phyloP scores from a whole-genome alignment of 2,888 invertebrate genomes.

The Dolichomitus sp. region DNA sequence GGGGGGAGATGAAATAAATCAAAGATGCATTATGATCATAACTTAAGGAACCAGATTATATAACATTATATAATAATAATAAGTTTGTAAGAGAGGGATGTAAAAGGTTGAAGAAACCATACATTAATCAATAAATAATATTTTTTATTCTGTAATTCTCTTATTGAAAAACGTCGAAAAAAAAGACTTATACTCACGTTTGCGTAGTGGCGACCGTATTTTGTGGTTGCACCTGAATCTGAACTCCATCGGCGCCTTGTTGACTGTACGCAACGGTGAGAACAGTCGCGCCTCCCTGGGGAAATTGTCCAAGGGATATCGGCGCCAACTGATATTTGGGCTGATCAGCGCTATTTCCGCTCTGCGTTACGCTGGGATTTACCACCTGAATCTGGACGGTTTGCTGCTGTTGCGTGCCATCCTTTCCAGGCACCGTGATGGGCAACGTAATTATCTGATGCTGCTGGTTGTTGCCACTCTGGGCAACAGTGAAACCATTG shows the following conservation, averaged over 20 bases:
- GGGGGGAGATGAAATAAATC: too few relatives aligned
- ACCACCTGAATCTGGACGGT: constrained; percentile 93
- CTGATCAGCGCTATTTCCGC: constrained; percentile 87
- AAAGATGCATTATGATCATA: too few relatives aligned
- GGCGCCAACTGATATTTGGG: constrained; percentile 92
- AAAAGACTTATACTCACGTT: constrained; percentile 77
- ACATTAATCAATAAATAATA: too few relatives aligned
- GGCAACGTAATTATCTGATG: constrained; percentile 93
- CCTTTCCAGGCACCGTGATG: constrained; percentile 92
- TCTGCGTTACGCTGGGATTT: constrained; percentile 88
- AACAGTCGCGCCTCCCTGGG: constrained; percentile 91
- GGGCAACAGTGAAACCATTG: constrained; percentile 85
- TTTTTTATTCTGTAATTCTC: too few relatives aligned
- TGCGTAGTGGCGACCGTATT: constrained; percentile 85
- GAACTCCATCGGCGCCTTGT: constrained; percentile 87
- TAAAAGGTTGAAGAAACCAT: too few relatives aligned
- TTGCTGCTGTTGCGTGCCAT: constrained; percentile 90
- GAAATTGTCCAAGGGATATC: constrained; percentile 92
- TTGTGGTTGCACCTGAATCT: constrained; percentile 84
- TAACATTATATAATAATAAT: too few relatives aligned
- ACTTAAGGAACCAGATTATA: too few relatives aligned
- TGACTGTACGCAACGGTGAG: constrained; percentile 92
- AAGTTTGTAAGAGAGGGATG: too few relatives aligned
- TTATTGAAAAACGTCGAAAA: too few relatives aligned
- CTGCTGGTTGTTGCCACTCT: constrained; percentile 85